A percentile compares a stretch with the other conserved stretches of the same genome.
These are phyloP conservation scores for Bombus turneri DNA, from an alignment of 1,140 invertebrate species.

Conservation along the genomic window DNA sequence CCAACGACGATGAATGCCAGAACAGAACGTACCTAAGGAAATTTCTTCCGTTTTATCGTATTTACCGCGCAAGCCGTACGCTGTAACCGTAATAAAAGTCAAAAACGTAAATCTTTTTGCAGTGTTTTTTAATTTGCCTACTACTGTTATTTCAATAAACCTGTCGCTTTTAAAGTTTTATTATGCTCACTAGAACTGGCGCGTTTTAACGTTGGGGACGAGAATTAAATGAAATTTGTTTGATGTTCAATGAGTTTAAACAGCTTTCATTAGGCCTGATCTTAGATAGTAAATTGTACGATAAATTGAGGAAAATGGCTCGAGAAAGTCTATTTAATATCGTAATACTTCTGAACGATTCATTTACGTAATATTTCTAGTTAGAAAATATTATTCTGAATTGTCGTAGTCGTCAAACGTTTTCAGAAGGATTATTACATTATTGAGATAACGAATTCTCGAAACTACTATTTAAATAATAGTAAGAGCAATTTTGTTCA, in stretches of 20 bases:
- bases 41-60: constrained; percentile 27
- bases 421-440: too few species aligned
- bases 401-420: too few species aligned
- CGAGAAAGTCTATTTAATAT: neutral
- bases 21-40: neutral
- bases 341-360: too few species aligned
- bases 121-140: neutral
- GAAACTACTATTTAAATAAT: too few species aligned
- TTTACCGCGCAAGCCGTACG: constrained; percentile 1
- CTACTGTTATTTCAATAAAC: constrained; percentile 5
- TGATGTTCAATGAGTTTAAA: neutral
- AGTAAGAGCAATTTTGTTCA: too few species aligned
- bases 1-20: neutral
- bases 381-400: too few species aligned
- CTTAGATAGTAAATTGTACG: neutral
- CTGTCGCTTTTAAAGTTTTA: neutral
- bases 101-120: constrained; percentile 26
- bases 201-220: neutral
- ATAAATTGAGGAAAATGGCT: neutral
- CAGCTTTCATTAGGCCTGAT: neutral
- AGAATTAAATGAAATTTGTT: neutral
- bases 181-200: constrained; percentile 6
- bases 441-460: too few species aligned
- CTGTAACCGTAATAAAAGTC: constrained; percentile 9
- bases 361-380: too few species aligned